Percentiles rank a stretch among this genome's conserved stretches.
These are phyloP conservation scores for Cladopsammia gracilis DNA, from an alignment of 64 coral and sea anemone species.

Conservation along the genomic window DNA sequence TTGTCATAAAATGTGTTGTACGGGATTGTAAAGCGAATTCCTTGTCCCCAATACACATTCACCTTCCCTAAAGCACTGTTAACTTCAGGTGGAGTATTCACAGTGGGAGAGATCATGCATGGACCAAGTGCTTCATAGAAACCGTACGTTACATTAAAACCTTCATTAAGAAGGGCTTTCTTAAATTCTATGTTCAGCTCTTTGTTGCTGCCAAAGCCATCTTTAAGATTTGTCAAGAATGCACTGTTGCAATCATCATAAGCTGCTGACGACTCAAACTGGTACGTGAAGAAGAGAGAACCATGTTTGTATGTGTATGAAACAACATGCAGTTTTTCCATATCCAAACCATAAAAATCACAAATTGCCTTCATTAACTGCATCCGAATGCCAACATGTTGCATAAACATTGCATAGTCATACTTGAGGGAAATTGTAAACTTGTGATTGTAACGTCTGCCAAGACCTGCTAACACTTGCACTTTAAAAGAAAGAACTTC, in stretches of 20 bases:
- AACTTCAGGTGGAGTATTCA: constrained; percentile 7
- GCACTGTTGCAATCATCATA: constrained; percentile 24
- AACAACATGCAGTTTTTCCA: constrained; percentile 35
- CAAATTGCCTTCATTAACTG: constrained; percentile 56
- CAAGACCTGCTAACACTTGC: constrained; percentile 28
- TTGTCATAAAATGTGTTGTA: constrained; percentile 52
- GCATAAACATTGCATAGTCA: constrained; percentile 55
- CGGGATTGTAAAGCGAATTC: constrained; percentile 29
- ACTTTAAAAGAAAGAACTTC: constrained; percentile 27
- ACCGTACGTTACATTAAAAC: constrained; percentile 28
- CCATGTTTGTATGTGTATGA: constrained; percentile 18
- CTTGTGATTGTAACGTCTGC: constrained; percentile 22
- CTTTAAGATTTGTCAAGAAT: not conserved
- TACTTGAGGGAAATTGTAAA: constrained; percentile 66
- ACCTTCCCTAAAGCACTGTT: not conserved
- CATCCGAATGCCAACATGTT: constrained; percentile 43
- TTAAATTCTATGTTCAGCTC: constrained; percentile 11
- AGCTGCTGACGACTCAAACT: constrained; percentile 24
- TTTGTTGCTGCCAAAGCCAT: constrained; percentile 50
- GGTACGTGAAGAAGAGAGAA: constrained; percentile 58
- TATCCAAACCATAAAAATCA: constrained; percentile 38
- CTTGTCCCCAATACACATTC: constrained; percentile 20
- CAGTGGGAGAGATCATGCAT: not conserved
- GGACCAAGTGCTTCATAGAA: constrained; percentile 15
- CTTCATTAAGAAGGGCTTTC: not conserved